Base-by-base conservation (phyloP, 2,113 vertebrate genomes). In the Cranoglanis bouderius region DNA sequence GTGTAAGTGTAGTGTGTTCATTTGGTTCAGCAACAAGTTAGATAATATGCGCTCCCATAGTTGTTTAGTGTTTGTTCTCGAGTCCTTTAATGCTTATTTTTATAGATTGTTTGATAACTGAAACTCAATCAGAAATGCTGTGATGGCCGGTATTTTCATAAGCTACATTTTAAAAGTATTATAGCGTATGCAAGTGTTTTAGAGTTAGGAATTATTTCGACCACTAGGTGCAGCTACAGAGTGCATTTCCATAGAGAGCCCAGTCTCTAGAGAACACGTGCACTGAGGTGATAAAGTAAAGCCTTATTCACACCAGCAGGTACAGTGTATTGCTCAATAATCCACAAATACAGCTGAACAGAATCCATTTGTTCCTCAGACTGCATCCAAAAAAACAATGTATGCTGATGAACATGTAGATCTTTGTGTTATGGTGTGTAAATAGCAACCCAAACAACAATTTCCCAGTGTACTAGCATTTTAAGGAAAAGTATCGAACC, bases 151-250 rank as follows among this genome's bases (percentile, higher is more conserved):
- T 65, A 63, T 61, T 40, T 61, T 26, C 4, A 63, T 63, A 26
- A 63, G 24, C n/a, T 35, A 14, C 14, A 82, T 57, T 38, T 21
- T 57, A 63, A 18, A 67, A 19, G 26, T 63, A 18, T 65, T 63
- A 4, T 8, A 83, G 19, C 38, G 19, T 59, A 26, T 57, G 53
- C 32, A 82, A 13, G 53, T 24, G 18, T 59, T 57, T 40, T 29
- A 29, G 12, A 82, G 63, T 72, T 55, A 53, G 51, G 35, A 57
- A 24, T 19, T 38, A 43, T 82, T 88, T 75, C 84, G 63, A 84
- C 87, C 87, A 88, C 87, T 88, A 75, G 87, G 40, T 84, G 65
- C 51, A 74, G 80, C 87, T 84, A 59, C 51, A 83, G 87, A 61
- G 51, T 74, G 87, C 38, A 83, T 67, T 83, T 88, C 81, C 53